phyloP scores from a whole-genome alignment of 2,797 vertebrate genomes.

The Numenius phaeopus region DNA sequence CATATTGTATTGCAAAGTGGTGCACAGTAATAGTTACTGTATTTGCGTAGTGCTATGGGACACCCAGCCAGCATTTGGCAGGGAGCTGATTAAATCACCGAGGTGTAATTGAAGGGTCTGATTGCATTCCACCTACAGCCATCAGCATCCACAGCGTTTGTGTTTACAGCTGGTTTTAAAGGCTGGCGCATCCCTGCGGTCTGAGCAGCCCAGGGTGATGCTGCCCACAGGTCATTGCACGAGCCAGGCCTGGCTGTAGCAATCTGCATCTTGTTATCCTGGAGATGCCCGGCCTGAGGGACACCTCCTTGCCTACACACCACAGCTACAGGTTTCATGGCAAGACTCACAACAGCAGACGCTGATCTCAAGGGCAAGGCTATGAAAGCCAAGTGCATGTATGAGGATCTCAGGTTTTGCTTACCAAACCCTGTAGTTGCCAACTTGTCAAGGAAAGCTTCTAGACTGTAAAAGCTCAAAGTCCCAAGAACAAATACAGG shows the following conservation, averaged over 20 bases:
- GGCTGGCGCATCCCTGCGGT: neutral
- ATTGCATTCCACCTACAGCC: constrained; percentile 54
- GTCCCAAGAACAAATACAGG: neutral
- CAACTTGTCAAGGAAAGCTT: neutral
- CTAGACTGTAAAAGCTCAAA: neutral
- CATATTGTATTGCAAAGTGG: constrained; percentile 59
- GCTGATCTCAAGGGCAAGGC: neutral
- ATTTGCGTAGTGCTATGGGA: constrained; percentile 49
- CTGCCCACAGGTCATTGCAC: neutral
- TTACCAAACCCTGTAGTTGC: neutral
- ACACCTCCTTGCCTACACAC: neutral
- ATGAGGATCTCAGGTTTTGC: neutral
- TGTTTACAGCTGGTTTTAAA: constrained; percentile 1
- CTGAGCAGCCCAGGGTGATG: neutral
- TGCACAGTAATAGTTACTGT: constrained; percentile 50
- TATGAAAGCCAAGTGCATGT: accelerated
- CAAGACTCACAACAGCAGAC: neutral
- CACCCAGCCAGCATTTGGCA: constrained; percentile 41
- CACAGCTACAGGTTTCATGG: neutral
- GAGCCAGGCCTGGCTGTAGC: neutral
- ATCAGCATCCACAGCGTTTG: constrained; percentile 27
- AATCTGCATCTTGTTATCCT: neutral
- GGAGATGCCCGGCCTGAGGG: neutral
- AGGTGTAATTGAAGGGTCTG: constrained; percentile 74
- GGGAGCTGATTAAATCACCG: constrained; percentile 73